Conservation (phyloP, 2,797 vertebrate genomes). For the Scomberomorus guttatus region DNA sequence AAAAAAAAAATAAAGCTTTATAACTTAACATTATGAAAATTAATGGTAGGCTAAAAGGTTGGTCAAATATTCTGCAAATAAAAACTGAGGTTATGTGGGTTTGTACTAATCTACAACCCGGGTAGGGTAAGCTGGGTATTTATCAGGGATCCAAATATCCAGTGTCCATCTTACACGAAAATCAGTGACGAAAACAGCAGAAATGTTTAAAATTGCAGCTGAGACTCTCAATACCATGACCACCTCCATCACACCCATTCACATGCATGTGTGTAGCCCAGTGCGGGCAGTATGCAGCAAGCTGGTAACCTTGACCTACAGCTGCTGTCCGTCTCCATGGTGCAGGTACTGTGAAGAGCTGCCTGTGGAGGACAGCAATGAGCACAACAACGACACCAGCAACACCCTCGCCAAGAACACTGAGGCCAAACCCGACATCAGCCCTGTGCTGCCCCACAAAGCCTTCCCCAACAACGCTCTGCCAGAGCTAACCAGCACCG, state of each 20-base stretch:
- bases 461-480: conserved; percentile 83
- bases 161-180: background rate
- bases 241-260: background rate
- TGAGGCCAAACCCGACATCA: conserved; percentile 89
- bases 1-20: too few species aligned
- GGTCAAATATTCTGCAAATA: background rate
- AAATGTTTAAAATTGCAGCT: background rate
- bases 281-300: conserved; percentile 54
- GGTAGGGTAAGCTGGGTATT: background rate
- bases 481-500: conserved; percentile 77
- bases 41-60: too few species aligned
- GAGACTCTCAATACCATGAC: background rate
- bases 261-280: conserved; percentile 25
- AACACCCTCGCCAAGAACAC: conserved; percentile 90
- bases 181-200: background rate
- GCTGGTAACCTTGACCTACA: conserved; percentile 84
- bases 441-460: conserved; percentile 86
- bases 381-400: conserved; percentile 82
- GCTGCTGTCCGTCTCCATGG: conserved; percentile 77
- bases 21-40: too few species aligned
- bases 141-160: background rate
- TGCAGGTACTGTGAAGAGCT: conserved; percentile 90
- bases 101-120: background rate
- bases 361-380: conserved; percentile 90
- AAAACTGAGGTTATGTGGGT: background rate